phyloP scores from a whole-genome alignment of 2,888 invertebrate species.

The Metalampra italica region DNA sequence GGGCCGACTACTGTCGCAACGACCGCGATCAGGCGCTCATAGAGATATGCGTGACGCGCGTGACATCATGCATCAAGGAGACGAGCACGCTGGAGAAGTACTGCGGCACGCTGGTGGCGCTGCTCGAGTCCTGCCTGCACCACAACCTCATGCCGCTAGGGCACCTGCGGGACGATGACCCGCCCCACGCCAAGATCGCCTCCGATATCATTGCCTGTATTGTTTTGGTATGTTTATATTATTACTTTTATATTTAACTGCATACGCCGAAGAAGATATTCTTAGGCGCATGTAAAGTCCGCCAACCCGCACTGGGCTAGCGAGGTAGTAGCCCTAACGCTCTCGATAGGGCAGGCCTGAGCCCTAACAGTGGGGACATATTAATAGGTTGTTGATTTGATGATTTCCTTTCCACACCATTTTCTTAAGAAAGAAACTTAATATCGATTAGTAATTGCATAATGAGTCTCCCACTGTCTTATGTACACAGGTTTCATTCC shows the following conservation, averaged over 20 bases:
- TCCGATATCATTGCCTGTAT: slow-evolving; percentile 96
- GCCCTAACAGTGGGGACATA: too few relatives aligned
- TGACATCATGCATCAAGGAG: slow-evolving; percentile 94
- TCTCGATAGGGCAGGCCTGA: too few relatives aligned
- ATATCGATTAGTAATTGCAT: too few relatives aligned
- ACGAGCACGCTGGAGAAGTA: slow-evolving; percentile 92
- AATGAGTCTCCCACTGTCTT: too few relatives aligned
- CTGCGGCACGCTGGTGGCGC: slow-evolving; percentile 88
- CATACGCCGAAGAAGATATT: too few relatives aligned
- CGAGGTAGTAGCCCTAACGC: too few relatives aligned
- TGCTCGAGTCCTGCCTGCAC: slow-evolving; percentile 92
- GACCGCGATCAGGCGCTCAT: slow-evolving; percentile 96
- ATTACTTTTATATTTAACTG: not conserved
- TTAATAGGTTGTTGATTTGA: too few relatives aligned
- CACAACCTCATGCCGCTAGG: slow-evolving; percentile 89
- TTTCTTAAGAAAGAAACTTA: too few relatives aligned
- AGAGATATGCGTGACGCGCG: slow-evolving; percentile 95
- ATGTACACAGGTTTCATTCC: slow-evolving; percentile 72
- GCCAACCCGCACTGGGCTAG: too few relatives aligned
- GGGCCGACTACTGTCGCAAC: slow-evolving; percentile 89
- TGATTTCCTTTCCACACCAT: too few relatives aligned
- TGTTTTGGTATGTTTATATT: slow-evolving; percentile 84
- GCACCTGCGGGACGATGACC: slow-evolving; percentile 87
- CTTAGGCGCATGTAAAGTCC: too few relatives aligned
- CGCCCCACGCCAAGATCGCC: slow-evolving; percentile 97